phyloP scores from a whole-genome alignment of 2,113 vertebrate species.

The Zosterops lateralis region DNA sequence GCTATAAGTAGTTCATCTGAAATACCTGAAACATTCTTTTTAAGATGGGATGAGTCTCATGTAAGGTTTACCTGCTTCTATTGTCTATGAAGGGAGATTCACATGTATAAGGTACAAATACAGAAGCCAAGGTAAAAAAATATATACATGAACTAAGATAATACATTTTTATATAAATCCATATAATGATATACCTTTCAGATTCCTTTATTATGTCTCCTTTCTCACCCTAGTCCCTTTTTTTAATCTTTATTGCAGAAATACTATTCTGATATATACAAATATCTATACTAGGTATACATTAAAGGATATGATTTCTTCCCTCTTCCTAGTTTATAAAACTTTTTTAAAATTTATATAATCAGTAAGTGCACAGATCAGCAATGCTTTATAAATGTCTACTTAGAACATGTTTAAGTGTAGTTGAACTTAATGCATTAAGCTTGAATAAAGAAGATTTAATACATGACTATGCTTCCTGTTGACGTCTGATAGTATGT shows the following conservation, averaged over 20 bases:
- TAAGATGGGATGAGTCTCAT: neutral
- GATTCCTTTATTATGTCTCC: neutral
- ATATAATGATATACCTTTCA: neutral
- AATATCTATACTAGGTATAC: neutral
- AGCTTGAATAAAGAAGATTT: neutral
- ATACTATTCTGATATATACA: neutral
- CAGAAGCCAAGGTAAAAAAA: neutral
- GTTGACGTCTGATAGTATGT: neutral
- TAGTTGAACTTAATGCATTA: neutral
- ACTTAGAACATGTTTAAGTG: neutral
- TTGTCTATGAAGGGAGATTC: neutral
- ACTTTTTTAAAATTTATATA: neutral
- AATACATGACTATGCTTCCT: neutral
- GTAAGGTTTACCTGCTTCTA: neutral
- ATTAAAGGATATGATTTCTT: neutral
- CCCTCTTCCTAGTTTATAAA: neutral
- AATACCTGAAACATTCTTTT: neutral
- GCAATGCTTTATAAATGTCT: neutral
- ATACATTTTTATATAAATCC: neutral
- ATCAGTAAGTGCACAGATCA: neutral
- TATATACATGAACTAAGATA: neutral
- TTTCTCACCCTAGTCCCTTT: neutral
- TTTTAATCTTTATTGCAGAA: neutral
- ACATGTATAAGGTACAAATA: neutral
- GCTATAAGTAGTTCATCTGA: neutral